phyloP scores from a whole-genome alignment of 2,888 invertebrate genomes.

The Philereme transversata region DNA sequence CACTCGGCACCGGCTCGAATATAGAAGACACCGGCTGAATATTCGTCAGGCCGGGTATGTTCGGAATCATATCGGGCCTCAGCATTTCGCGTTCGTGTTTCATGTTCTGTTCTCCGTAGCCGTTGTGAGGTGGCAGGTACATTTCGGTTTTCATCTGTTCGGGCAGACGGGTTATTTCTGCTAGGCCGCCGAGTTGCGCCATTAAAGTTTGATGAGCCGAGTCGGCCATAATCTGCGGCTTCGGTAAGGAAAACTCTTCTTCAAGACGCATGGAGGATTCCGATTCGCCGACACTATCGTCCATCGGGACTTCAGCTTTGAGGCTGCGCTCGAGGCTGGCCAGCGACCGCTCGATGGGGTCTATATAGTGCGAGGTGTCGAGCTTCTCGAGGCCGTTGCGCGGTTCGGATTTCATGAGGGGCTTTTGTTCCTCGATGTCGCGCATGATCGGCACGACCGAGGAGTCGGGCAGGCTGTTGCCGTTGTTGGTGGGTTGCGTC shows the following conservation, averaged over 20 bases:
- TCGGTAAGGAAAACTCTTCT: slow-evolving; percentile 73
- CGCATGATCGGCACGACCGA: slow-evolving; percentile 50
- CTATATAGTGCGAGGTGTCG: slow-evolving; percentile 80
- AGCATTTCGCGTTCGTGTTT: slow-evolving; percentile 64
- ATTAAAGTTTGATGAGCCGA: slow-evolving; percentile 71
- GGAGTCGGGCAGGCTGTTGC: slow-evolving; percentile 48
- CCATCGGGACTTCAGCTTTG: slow-evolving; percentile 83
- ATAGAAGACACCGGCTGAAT: slow-evolving; percentile 85
- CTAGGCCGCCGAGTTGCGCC: slow-evolving; percentile 74
- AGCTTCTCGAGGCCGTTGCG: slow-evolving; percentile 75
- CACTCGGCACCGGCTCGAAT: slow-evolving; percentile 85
- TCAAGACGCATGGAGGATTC: slow-evolving; percentile 77
- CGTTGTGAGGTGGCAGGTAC: slow-evolving; percentile 73
- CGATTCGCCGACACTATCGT: slow-evolving; percentile 78
- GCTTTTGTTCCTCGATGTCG: slow-evolving; percentile 55
- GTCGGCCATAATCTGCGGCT: slow-evolving; percentile 66
- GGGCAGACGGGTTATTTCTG: slow-evolving; percentile 67
- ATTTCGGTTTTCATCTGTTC: slow-evolving; percentile 70
- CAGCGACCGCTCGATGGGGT: slow-evolving; percentile 88
- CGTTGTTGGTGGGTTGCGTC: slow-evolving; percentile 28
- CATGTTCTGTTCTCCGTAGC: slow-evolving; percentile 67
- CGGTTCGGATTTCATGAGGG: slow-evolving; percentile 59
- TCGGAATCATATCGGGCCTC: slow-evolving; percentile 61
- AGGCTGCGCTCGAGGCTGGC: slow-evolving; percentile 87
- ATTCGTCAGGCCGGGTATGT: slow-evolving; percentile 58